These are phyloP conservation scores for Columba janthina DNA, from an alignment of 2,113 vertebrate species.

Conservation along the genomic window DNA sequence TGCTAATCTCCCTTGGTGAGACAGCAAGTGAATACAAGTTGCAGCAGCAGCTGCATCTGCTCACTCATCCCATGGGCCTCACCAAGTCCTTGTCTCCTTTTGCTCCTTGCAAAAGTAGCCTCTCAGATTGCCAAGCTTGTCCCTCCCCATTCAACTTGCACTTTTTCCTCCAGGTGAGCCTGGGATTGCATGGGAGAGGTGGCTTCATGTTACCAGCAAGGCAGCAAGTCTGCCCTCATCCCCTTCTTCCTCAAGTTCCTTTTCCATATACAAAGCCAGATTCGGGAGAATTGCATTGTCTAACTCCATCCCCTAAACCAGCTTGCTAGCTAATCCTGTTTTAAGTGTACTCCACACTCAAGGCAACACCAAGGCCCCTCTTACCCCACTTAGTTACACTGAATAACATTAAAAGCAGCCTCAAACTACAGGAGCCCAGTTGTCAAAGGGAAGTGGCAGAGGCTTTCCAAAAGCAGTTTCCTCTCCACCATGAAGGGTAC, in stretches of 20 bases:
- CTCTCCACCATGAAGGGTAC: neutral
- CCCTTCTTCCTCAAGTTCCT: neutral
- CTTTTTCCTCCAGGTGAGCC: neutral
- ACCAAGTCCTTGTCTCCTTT: neutral
- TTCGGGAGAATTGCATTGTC: neutral
- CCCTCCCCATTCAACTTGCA: fast-evolving
- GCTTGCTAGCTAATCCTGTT: neutral
- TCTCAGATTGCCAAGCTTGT: neutral
- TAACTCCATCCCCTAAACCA: neutral
- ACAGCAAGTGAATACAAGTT: neutral
- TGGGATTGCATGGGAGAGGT: neutral
- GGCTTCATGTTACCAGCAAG: neutral
- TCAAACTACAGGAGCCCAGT: neutral
- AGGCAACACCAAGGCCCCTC: neutral
- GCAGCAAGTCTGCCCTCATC: neutral
- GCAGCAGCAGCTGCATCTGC: neutral
- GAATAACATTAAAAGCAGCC: neutral
- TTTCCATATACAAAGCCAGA: neutral
- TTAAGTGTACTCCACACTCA: neutral
- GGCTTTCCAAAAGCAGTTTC: neutral
- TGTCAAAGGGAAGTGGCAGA: neutral
- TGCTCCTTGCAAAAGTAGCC: neutral
- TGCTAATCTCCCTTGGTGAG: neutral
- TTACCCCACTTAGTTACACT: neutral
- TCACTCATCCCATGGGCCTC: neutral